Percentiles rank a stretch among this genome's conserved stretches.
Conservation (phyloP, 1,140 invertebrate species). For the Trichonephila clavipes region DNA sequence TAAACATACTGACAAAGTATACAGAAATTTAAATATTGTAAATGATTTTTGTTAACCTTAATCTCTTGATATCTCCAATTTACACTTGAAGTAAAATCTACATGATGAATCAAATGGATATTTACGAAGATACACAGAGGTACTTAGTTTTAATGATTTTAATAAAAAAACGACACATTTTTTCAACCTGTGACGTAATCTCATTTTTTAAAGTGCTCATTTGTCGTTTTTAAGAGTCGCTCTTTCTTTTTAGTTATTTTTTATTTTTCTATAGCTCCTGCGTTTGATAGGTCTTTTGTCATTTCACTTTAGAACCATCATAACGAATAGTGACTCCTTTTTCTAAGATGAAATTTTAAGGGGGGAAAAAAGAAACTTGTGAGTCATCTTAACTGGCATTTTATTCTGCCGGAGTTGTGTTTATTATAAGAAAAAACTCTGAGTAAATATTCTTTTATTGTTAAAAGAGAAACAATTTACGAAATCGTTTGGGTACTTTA, state of each 20-base stretch:
- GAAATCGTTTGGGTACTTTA: background rate
- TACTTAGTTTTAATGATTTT: background rate
- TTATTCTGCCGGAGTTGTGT: background rate
- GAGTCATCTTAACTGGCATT: background rate
- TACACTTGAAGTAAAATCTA: background rate
- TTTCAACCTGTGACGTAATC: background rate
- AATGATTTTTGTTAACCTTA: background rate
- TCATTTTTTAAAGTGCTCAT: background rate
- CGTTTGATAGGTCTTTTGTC: background rate
- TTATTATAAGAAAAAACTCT: background rate
- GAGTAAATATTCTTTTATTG: background rate
- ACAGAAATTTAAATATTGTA: too few relatives aligned
- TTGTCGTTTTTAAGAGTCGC: background rate
- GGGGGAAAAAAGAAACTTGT: background rate
- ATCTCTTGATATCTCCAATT: background rate
- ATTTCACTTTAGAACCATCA: conserved; percentile 18
- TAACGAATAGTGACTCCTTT: background rate
- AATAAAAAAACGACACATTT: background rate
- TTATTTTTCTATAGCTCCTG: background rate
- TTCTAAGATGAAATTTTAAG: background rate
- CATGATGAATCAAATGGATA: background rate
- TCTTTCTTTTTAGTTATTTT: background rate
- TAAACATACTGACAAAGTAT: too few relatives aligned
- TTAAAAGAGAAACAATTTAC: conserved; percentile 2
- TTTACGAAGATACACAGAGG: background rate